A percentile compares a stretch with the other conserved stretches of the same genome.
phyloP scores from a whole-genome alignment of 2,797 vertebrate species.

The Typhlichthys subterraneus region DNA sequence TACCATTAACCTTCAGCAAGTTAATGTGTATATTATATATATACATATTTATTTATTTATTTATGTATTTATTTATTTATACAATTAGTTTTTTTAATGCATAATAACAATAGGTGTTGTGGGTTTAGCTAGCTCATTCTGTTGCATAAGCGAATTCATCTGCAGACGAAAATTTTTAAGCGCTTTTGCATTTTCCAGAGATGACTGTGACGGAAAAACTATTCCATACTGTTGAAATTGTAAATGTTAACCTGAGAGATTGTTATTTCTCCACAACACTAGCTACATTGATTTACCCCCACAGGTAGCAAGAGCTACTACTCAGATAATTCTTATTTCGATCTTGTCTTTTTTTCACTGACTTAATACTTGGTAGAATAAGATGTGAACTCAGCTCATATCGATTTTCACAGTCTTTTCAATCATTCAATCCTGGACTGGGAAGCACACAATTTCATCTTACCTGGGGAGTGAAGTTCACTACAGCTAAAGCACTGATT shows the following conservation, averaged over 20 bases:
- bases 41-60: too few species aligned
- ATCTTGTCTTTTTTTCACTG: conserved; percentile 19
- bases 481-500: background rate
- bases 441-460: conserved; percentile 21
- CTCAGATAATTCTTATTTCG: conserved; percentile 13
- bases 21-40: too few species aligned
- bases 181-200: too few species aligned
- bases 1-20: too few species aligned
- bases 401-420: conserved; percentile 23
- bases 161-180: too few species aligned
- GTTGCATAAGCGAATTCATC: too few species aligned
- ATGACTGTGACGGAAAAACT: too few species aligned
- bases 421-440: conserved; percentile 6
- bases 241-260: conserved; percentile 25
- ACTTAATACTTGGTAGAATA: conserved; percentile 3
- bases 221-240: background rate
- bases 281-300: conserved; percentile 10
- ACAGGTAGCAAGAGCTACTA: background rate
- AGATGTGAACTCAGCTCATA: conserved; percentile 18
- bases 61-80: too few species aligned
- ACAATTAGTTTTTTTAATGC: too few species aligned
- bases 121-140: too few species aligned
- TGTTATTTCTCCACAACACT: conserved; percentile 10
- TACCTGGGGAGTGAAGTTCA: conserved; percentile 24
- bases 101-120: too few species aligned